phyloP scores from a whole-genome alignment of 2,888 invertebrate genomes.

The Folsomia candida region DNA sequence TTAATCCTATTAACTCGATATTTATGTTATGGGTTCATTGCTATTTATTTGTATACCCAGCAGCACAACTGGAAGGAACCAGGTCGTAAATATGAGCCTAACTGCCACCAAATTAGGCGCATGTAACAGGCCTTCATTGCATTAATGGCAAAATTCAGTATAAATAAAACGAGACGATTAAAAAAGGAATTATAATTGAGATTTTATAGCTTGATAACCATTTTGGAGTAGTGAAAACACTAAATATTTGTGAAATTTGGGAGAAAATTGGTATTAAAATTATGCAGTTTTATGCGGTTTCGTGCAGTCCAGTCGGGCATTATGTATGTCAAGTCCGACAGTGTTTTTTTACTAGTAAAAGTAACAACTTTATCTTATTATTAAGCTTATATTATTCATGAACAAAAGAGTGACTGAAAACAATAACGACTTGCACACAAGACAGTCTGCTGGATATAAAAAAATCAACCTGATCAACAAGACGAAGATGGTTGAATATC shows the following conservation, averaged over 20 bases:
- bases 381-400: background rate
- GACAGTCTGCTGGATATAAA: background rate
- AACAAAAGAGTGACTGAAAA: background rate
- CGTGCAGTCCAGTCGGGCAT: too few relatives aligned
- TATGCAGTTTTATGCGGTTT: too few relatives aligned
- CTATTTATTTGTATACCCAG: constrained; percentile 2
- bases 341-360: background rate
- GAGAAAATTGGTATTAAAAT: background rate
- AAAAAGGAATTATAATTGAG: constrained; percentile 29
- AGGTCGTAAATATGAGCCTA: constrained; percentile 15
- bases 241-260: background rate
- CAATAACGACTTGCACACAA: background rate
- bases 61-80: background rate
- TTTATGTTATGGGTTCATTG: constrained; percentile 28
- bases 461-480: background rate
- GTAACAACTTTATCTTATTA: background rate
- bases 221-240: background rate
- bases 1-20: constrained; percentile 31
- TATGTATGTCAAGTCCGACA: too few relatives aligned
- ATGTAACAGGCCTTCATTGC: too few relatives aligned
- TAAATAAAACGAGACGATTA: constrained; percentile 11
- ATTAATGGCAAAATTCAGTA: too few relatives aligned
- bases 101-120: constrained; percentile 40
- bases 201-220: background rate
- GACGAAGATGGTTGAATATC: background rate